Evolutionary conservation across 2,888 invertebrate genomes (phyloP), one percentile per base, ranked within the genome.

Genomic region (Mimumesa dahlbomi): DNA sequence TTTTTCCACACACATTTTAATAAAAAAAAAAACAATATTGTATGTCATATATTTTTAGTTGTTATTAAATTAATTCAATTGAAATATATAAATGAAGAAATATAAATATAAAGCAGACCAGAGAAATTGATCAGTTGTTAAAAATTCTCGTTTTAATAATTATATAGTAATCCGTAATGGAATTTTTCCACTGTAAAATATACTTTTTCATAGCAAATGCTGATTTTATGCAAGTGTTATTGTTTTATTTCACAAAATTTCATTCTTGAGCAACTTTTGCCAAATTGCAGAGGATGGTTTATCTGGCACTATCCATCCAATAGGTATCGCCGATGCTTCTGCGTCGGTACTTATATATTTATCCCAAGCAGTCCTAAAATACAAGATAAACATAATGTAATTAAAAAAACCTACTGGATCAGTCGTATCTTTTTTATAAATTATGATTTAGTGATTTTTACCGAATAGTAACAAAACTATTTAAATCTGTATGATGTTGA

Each of bases 221-320:
- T 58, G 62, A 74, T n/a, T n/a, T n/a, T 25, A 46, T 36, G 48
- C 13, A 50, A 11, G 14, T 2, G 16, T 13, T 16, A 68, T 36
- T 53, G 2, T 1, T 34, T 67, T 45, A 53, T 59, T 49, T 75
- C 50, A 75, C 29, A 52, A 69, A 50, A 34, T 18, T 42, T 84
- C 73, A 69, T 81, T 81, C 49, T 75, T 85, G 57, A 88, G 83
- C 64, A 79, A 87, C 70, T 84, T 84, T 80, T 87, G 85, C 91
- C 91, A 92, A 6, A 84, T 80, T 63, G 87, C 84, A 59, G 89
- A 89, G 25, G 89, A 88, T 25, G 91, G 90, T 66, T 85, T 87
- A 58, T 91, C 85, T 34, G 94, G 95, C 31, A 93, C 84, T 16
- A 95, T 91, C 95, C 95, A 96, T 0, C 94, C 94, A 29, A 93